phyloP scores from a whole-genome alignment of 1,140 invertebrate genomes.

The Stratiolaelaps scimitus region DNA sequence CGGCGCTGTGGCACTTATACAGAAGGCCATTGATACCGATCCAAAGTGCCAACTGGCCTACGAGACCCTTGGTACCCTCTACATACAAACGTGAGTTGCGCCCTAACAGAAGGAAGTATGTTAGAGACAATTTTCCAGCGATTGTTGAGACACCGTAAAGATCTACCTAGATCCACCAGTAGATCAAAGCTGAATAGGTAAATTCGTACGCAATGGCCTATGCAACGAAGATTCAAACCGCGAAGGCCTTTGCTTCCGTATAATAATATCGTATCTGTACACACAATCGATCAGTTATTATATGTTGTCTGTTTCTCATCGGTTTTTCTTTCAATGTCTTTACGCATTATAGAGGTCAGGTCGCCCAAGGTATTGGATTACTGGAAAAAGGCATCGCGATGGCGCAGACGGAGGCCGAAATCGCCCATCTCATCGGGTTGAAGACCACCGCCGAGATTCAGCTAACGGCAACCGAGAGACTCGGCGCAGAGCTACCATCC shows the following conservation, averaged over 20 bases:
- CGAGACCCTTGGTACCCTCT: conserved; percentile 82
- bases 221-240: too few relatives aligned
- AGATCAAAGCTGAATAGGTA: too few relatives aligned
- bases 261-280: conserved; percentile 7
- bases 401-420: conserved; percentile 67
- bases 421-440: conserved; percentile 56
- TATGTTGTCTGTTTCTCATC: not conserved
- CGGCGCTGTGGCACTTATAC: conserved; percentile 47
- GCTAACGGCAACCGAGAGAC: not conserved
- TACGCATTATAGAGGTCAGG: not conserved
- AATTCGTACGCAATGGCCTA: too few relatives aligned
- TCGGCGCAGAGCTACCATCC: not conserved
- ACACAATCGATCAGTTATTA: not conserved
- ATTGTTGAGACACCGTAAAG: too few relatives aligned
- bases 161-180: too few relatives aligned
- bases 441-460: not conserved
- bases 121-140: too few relatives aligned
- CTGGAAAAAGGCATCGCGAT: conserved; percentile 63
- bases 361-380: not conserved
- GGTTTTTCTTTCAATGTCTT: not conserved
- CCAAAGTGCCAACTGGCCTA: conserved; percentile 84
- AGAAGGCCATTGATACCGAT: conserved; percentile 71
- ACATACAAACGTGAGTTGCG: conserved; percentile 66
- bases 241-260: not conserved
- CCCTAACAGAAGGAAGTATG: too few relatives aligned